A percentile compares a stretch with the other conserved stretches of the same genome.
Conservation (phyloP, 1,140 invertebrate genomes). For the Papilio polyxenes region DNA sequence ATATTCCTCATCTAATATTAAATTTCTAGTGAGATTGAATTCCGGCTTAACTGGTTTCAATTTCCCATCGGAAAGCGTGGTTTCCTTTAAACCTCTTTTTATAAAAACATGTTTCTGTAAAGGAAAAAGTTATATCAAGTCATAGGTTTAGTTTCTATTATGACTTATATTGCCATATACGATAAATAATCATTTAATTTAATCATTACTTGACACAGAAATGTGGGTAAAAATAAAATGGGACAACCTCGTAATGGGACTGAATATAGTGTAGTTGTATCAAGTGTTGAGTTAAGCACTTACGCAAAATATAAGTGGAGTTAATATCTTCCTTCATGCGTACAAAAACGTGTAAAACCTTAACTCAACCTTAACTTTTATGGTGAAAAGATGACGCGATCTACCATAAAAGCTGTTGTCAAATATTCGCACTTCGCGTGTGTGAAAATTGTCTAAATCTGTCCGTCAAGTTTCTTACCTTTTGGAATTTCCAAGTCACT, state of each 20-base stretch:
- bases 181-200: too few species aligned
- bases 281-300: too few species aligned
- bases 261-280: too few species aligned
- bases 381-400: conserved; percentile 7
- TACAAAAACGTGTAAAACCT: too few species aligned
- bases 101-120: neutral
- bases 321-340: too few species aligned
- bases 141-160: neutral
- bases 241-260: too few species aligned
- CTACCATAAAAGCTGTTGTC: neutral
- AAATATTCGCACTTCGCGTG: conserved; percentile 4
- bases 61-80: conserved; percentile 13
- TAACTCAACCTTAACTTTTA: conserved; percentile 1
- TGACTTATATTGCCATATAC: neutral
- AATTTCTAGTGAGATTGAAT: conserved; percentile 12
- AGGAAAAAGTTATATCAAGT: neutral
- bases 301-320: too few species aligned
- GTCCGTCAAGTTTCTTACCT: neutral
- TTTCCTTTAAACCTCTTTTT: conserved; percentile 1
- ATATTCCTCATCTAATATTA: neutral
- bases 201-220: too few species aligned
- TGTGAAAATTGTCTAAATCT: neutral
- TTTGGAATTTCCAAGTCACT: conserved; percentile 1
- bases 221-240: too few species aligned
- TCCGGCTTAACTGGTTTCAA: conserved; percentile 16